These are phyloP conservation scores for Chlamydotis undulata DNA, from an alignment of 2,113 vertebrate species.

Conservation along the genomic window DNA sequence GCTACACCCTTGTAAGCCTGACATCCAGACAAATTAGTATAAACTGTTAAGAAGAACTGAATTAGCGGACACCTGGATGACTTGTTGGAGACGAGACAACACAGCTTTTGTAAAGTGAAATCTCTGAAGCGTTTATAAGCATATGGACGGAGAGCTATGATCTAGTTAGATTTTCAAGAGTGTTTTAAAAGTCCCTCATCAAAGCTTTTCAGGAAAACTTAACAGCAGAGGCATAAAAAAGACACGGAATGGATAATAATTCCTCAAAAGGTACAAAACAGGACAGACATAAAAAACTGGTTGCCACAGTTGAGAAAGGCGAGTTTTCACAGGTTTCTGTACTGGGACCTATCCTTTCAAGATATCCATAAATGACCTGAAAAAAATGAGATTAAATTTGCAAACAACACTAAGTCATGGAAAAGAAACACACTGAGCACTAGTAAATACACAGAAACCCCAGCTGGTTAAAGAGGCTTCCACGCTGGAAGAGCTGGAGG, in stretches of 20 bases:
- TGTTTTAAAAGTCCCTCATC: not conserved
- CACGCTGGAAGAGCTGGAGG: not conserved
- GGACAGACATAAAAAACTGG: not conserved
- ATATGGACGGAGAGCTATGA: not conserved
- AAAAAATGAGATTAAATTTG: not conserved
- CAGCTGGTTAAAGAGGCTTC: not conserved
- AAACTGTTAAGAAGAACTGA: not conserved
- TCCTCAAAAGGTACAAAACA: not conserved
- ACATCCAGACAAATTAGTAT: not conserved
- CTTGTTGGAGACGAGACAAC: not conserved
- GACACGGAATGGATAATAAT: not conserved
- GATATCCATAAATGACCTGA: not conserved
- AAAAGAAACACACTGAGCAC: not conserved
- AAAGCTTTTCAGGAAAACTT: not conserved
- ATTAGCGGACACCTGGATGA: not conserved
- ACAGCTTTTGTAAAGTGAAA: not conserved
- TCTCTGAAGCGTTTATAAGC: not conserved
- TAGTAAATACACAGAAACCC: not conserved
- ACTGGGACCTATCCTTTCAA: not conserved
- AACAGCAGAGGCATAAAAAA: not conserved
- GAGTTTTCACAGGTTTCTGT: not conserved
- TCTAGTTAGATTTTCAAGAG: not conserved
- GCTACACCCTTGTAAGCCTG: not conserved
- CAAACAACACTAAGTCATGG: not conserved
- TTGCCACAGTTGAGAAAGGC: not conserved